A percentile compares a stretch with the other conserved stretches of the same genome.
Conservation (phyloP, 30 jellyfish, hydroid and myxozoan species). For the Clytia hemisphaerica region DNA sequence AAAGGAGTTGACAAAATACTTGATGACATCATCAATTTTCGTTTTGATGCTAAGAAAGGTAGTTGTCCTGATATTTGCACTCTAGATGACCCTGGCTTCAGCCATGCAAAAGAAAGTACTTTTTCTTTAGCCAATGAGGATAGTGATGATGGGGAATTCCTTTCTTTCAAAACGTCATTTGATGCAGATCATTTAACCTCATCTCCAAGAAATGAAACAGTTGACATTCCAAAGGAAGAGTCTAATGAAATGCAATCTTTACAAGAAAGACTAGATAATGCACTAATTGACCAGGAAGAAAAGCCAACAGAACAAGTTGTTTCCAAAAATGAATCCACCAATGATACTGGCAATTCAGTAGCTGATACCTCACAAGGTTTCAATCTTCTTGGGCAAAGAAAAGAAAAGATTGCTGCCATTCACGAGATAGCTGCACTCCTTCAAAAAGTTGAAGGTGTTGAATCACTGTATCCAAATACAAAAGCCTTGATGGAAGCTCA, state of each 20-base stretch:
- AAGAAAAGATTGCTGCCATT: constrained; percentile 56
- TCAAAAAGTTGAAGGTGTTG: constrained; percentile 44
- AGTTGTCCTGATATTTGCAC: neutral
- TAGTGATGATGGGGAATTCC: neutral
- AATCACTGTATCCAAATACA: constrained; percentile 53
- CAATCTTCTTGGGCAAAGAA: neutral
- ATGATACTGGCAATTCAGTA: neutral
- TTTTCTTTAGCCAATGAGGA: constrained; percentile 23
- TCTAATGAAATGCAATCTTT: neutral
- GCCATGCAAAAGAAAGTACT: neutral
- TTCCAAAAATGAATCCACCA: neutral
- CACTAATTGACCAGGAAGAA: no score
- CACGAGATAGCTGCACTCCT: constrained; percentile 35
- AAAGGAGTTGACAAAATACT: constrained; percentile 35
- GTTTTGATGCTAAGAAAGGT: constrained; percentile 29
- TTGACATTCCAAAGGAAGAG: neutral
- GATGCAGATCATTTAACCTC: neutral
- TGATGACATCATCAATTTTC: constrained; percentile 39
- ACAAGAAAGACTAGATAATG: no score
- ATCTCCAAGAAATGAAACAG: neutral
- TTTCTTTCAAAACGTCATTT: neutral
- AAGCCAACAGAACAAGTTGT: neutral
- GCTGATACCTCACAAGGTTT: neutral
- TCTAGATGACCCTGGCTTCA: neutral
- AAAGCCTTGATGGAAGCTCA: constrained; percentile 39